Evolutionary conservation across 2,888 invertebrate species (phyloP), one percentile per base, ranked within the genome.

Genomic region (Stegana nigrithorax): DNA sequence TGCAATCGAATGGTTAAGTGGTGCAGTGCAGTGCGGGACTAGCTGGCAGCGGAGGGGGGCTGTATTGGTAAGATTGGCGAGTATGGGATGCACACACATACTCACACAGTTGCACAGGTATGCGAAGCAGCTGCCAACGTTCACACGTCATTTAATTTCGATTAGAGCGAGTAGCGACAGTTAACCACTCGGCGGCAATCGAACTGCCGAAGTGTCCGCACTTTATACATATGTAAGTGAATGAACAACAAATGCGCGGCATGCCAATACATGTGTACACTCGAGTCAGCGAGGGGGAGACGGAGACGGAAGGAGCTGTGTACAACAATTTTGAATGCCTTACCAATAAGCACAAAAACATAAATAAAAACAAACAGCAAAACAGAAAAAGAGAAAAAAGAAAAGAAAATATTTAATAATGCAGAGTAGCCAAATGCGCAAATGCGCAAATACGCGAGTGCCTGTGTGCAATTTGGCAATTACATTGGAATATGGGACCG

Each of bases 141-240:
- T 84, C 83, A 82, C 83, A 84, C 83, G 81, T 84, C 83, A 84
- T 84, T 84, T 84, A 82, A 83, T 82, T 83, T 83, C 83, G 83
- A 84, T 84, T 84, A 84, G 83, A 76, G 67, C 23, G n/a, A n/a
- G n/a, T n/a, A n/a, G n/a, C n/a, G n/a, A n/a, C n/a, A n/a, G n/a
- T n/a, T n/a, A n/a, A n/a, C n/a, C n/a, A n/a, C n/a, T n/a, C n/a
- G n/a, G n/a, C 14, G 42, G 62, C 71, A 73, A 62, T 64, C 59
- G 66, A 45, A 62, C 44, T 65, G 63, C 42, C 17, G 42, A 21
- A n/a, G n/a, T 39, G 29, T 7, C 29, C 29, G 10, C 29, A 29
- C 6, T 29, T 29, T 29, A 29, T 10, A 10, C 10, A 29, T 29
- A 7, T 29, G 29, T 10, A 29, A 6, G 6, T 29, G 29, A 29